These are phyloP conservation scores for Lycocorax pyrrhopterus DNA, from an alignment of 2,113 vertebrate species.

Conservation along the genomic window DNA sequence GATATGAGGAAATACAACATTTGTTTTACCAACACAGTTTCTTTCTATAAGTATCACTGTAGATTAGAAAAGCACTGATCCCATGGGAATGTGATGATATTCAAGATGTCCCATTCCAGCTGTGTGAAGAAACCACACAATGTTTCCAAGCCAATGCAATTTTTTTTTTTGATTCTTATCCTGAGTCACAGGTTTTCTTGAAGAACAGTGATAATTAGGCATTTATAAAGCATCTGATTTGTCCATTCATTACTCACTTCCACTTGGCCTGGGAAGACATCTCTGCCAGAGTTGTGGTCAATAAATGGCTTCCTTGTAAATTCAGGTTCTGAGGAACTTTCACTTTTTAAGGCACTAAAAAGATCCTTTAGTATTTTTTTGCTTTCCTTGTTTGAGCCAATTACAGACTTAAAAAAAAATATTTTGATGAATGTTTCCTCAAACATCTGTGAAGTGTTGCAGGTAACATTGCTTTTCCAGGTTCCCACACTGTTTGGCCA, in stretches of 20 bases:
- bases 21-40: background rate
- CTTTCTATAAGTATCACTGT: background rate
- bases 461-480: background rate
- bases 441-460: background rate
- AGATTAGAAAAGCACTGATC: background rate
- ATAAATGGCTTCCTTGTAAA: background rate
- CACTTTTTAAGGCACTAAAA: background rate
- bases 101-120: background rate
- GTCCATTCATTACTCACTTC: background rate
- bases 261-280: background rate
- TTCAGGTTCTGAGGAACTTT: background rate
- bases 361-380: background rate
- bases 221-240: background rate
- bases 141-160: background rate
- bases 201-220: background rate
- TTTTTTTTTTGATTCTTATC: background rate
- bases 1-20: background rate
- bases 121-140: background rate
- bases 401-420: background rate
- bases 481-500: background rate
- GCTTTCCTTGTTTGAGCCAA: background rate
- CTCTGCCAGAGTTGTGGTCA: background rate
- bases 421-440: background rate
- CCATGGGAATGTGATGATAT: background rate
- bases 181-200: background rate